A percentile compares a stretch with the other conserved stretches of the same genome.
phyloP scores from a whole-genome alignment of 1,140 invertebrate species.

The Steinernema feltiae region DNA sequence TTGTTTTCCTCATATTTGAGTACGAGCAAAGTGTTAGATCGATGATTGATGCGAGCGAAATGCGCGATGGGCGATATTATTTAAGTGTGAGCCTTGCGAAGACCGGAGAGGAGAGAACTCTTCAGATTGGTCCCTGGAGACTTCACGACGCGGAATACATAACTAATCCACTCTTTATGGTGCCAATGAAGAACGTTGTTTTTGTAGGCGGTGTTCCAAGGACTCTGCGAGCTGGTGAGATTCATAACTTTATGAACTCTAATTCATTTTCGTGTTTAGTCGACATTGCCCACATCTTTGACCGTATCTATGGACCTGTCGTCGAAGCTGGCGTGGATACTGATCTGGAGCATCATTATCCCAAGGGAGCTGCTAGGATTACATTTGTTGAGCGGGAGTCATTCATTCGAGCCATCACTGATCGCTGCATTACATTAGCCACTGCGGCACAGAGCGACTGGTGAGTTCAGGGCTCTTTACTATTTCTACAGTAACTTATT shows the following conservation, averaged over 20 bases:
- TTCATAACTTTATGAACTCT: neutral
- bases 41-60: conserved; percentile 90
- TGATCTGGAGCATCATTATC: conserved; percentile 95
- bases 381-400: conserved; percentile 97
- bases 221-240: conserved; percentile 81
- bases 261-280: conserved; percentile 63
- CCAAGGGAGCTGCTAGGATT: conserved; percentile 92
- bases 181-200: conserved; percentile 93
- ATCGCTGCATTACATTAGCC: conserved; percentile 95
- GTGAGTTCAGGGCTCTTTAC: conserved; percentile 63
- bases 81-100: conserved; percentile 73
- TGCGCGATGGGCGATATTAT: conserved; percentile 90
- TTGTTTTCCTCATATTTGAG: conserved; percentile 64
- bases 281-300: conserved; percentile 97
- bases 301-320: conserved; percentile 91
- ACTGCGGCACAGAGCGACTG: conserved; percentile 95
- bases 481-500: neutral
- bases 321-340: conserved; percentile 99
- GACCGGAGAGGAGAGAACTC: neutral
- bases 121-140: conserved; percentile 94
- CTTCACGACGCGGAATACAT: conserved; percentile 95
- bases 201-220: conserved; percentile 96
- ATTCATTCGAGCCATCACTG: conserved; percentile 95
- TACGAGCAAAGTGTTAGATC: conserved; percentile 93
- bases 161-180: conserved; percentile 87